Evolutionary conservation across 2,113 vertebrate genomes (phyloP).

Genomic region (Phrynocephalus versicolor): DNA sequence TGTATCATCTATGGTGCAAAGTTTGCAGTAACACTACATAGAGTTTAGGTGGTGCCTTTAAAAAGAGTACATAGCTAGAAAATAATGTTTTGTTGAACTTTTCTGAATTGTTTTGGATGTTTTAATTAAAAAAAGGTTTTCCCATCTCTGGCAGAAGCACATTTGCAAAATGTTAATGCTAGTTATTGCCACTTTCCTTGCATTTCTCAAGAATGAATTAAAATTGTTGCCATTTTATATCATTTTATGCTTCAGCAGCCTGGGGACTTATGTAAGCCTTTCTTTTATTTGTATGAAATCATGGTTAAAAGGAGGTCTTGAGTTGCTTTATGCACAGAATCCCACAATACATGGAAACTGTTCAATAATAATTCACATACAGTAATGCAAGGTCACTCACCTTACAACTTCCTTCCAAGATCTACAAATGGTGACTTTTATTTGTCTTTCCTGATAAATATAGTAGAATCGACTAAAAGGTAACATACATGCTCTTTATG

Average conservation of each 20-base stretch:
- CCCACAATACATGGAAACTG: background rate
- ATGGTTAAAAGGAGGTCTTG: background rate
- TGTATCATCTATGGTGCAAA: background rate
- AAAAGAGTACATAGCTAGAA: too few relatives aligned
- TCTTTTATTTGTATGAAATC: background rate
- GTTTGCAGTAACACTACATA: background rate
- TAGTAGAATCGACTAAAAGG: background rate
- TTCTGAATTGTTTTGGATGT: too few relatives aligned
- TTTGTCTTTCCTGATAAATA: background rate
- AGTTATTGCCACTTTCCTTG: too few relatives aligned
- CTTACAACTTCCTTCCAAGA: background rate
- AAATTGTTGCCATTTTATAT: background rate
- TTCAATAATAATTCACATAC: background rate
- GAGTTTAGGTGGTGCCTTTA: too few relatives aligned
- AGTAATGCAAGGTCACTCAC: background rate
- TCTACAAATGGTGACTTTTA: background rate
- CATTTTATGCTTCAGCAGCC: background rate
- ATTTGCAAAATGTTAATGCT: too few relatives aligned
- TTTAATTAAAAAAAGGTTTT: too few relatives aligned
- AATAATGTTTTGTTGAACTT: too few relatives aligned
- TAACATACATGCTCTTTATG: conserved; percentile 11
- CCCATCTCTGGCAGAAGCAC: too few relatives aligned
- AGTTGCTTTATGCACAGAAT: background rate
- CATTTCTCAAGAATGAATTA: too few relatives aligned
- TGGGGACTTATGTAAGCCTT: background rate